Conservation (phyloP, 2,888 invertebrate species). For the Hydriomena furcata region DNA sequence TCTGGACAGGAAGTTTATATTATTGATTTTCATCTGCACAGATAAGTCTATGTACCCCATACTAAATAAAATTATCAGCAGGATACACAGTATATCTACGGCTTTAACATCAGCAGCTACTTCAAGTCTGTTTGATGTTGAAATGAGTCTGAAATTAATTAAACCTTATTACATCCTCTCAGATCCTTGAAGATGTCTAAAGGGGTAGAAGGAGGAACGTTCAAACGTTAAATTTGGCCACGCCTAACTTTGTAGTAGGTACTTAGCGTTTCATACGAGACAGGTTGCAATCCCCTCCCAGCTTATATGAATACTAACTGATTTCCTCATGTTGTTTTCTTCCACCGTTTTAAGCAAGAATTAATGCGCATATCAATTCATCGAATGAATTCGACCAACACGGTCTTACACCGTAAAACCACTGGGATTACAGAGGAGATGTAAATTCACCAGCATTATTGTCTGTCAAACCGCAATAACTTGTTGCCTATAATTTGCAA, state of each 20-base stretch:
- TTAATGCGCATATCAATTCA: too few relatives aligned
- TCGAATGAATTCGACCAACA: too few relatives aligned
- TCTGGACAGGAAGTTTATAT: constrained; percentile 26
- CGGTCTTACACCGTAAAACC: constrained; percentile 9
- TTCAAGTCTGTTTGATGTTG: not conserved
- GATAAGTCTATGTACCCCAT: not conserved
- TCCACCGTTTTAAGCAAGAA: too few relatives aligned
- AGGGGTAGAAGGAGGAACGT: too few relatives aligned
- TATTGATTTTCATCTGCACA: constrained; percentile 28
- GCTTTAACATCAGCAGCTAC: not conserved
- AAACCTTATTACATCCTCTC: too few relatives aligned
- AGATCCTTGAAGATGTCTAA: too few relatives aligned
- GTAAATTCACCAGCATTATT: constrained; percentile 13
- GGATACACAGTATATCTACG: not conserved
- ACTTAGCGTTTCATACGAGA: too few relatives aligned
- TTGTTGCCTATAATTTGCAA: constrained; percentile 15
- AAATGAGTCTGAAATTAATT: constrained; percentile 10
- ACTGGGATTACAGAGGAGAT: constrained; percentile 5
- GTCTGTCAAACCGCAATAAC: constrained; percentile 14
- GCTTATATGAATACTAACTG: too few relatives aligned
- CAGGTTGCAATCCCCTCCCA: too few relatives aligned
- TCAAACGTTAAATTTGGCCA: too few relatives aligned
- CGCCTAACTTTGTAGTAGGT: too few relatives aligned
- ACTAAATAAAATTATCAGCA: not conserved
- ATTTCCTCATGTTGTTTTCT: too few relatives aligned